A percentile compares a stretch with the other conserved stretches of the same genome.
Conservation (phyloP, 64 coral and sea anemone genomes). For the Actinia tenebrosa region DNA sequence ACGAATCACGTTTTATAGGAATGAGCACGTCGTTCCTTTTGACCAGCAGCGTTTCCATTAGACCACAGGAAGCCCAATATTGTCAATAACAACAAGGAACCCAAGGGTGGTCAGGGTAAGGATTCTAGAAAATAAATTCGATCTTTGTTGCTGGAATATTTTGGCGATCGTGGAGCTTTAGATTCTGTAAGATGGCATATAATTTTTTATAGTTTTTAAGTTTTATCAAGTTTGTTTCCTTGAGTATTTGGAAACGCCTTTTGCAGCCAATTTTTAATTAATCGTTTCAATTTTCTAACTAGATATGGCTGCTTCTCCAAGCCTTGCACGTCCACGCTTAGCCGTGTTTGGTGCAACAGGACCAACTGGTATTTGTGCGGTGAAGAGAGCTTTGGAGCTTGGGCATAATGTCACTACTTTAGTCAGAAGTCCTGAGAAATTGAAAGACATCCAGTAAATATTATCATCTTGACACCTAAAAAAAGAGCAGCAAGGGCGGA, state of each 20-base stretch:
- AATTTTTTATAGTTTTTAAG: too few relatives aligned
- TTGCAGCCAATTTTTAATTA: too few relatives aligned
- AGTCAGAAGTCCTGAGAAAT: constrained; percentile 51
- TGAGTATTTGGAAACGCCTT: too few relatives aligned
- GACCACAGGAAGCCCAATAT: constrained; percentile 15
- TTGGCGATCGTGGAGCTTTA: too few relatives aligned
- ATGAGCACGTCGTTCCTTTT: background rate
- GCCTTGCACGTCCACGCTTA: constrained; percentile 9
- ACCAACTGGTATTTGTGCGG: constrained; percentile 26
- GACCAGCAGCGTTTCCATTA: background rate
- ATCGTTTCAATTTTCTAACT: background rate
- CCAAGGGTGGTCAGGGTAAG: too few relatives aligned
- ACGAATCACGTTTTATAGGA: constrained; percentile 20
- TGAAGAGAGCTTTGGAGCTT: constrained; percentile 45
- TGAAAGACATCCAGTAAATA: constrained; percentile 51
- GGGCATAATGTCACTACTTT: constrained; percentile 48
- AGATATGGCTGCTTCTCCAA: background rate
- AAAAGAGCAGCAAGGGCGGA: too few relatives aligned
- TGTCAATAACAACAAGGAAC: background rate
- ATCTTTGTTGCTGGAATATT: too few relatives aligned
- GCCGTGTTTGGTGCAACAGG: constrained; percentile 58
- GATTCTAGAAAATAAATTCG: too few relatives aligned
- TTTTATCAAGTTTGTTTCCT: too few relatives aligned
- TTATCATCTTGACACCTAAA: background rate
- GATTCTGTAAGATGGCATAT: too few relatives aligned